Conservation (phyloP, 2,888 invertebrate species). For the Drosophila emarginata region DNA sequence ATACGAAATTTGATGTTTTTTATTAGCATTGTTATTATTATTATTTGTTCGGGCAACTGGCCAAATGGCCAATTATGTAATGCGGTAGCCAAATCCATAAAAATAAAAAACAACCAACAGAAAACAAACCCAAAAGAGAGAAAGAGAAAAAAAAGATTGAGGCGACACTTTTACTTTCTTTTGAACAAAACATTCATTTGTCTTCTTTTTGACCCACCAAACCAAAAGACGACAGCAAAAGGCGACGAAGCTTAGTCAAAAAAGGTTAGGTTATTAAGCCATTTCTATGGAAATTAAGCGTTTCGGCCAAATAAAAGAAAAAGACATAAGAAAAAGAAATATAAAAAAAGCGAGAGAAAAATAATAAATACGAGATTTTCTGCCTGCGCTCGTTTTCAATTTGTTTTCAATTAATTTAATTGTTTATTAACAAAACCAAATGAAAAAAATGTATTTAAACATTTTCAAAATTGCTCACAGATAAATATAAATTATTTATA, state of each 20-base stretch:
- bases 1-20: conserved; percentile 36
- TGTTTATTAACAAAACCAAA: neutral
- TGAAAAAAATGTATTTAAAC: neutral
- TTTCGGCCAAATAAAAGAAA: conserved; percentile 1
- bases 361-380: neutral
- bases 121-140: conserved; percentile 34
- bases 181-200: conserved; percentile 56
- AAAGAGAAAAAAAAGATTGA: conserved; percentile 23
- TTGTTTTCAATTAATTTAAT: neutral
- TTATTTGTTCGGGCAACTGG: conserved; percentile 50
- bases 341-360: conserved; percentile 2
- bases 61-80: conserved; percentile 68
- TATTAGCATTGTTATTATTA: conserved; percentile 1
- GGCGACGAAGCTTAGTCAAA: conserved; percentile 43
- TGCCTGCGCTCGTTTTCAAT: neutral
- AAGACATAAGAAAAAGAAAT: conserved; percentile 4
- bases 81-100: conserved; percentile 45
- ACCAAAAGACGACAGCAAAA: neutral
- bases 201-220: conserved; percentile 22
- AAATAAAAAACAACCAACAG: conserved; percentile 36
- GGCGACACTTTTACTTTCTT: conserved; percentile 72
- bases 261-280: conserved; percentile 53
- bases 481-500: no score
- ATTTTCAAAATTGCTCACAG: neutral
- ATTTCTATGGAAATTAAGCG: conserved; percentile 36